phyloP scores from a whole-genome alignment of 2,888 invertebrate genomes.

The Lasioglossum leucozonium region DNA sequence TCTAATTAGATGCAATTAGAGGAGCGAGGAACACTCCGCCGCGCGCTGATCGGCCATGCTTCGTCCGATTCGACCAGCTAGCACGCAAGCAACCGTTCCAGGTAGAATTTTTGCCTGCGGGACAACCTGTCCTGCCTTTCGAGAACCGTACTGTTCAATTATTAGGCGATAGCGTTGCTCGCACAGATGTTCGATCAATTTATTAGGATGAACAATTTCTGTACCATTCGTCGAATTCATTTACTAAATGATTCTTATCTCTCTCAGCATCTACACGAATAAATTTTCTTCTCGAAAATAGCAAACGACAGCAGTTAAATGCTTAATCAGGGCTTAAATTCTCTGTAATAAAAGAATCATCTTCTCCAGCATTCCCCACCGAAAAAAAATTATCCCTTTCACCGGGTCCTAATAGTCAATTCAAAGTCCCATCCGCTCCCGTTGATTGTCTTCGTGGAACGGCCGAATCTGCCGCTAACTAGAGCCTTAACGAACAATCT shows the following conservation, averaged over 20 bases:
- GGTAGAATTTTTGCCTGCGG: background rate
- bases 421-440: background rate
- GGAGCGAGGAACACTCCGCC: slow-evolving; percentile 45
- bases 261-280: too few species aligned
- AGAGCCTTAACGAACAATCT: background rate
- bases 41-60: slow-evolving; percentile 36
- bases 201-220: background rate
- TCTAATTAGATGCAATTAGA: slow-evolving; percentile 70
- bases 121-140: slow-evolving; percentile 37
- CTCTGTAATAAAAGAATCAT: background rate
- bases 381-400: background rate
- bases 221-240: too few species aligned
- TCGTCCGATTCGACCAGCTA: slow-evolving; percentile 49
- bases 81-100: slow-evolving; percentile 18
- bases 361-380: background rate
- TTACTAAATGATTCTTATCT: background rate
- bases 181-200: background rate
- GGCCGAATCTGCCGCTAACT: background rate
- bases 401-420: background rate
- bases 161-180: too few species aligned
- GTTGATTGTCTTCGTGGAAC: background rate
- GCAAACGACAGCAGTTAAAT: background rate
- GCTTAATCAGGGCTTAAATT: background rate
- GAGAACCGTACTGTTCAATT: slow-evolving; percentile 10
- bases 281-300: background rate